These are phyloP conservation scores for Drosophila sp. DNA, from an alignment of 1,140 invertebrate genomes.

Conservation along the genomic window DNA sequence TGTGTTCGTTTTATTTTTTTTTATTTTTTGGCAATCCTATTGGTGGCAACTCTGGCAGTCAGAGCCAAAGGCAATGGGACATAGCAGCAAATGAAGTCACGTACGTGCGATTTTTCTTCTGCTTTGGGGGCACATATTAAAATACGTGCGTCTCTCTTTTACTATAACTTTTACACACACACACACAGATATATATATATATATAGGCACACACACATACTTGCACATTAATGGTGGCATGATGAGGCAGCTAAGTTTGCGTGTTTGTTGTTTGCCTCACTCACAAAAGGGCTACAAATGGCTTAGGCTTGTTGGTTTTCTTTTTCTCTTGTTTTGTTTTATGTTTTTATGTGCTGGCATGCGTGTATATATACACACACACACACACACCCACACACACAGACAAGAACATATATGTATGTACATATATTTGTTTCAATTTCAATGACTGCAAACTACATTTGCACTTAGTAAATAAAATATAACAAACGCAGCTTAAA, in stretches of 20 bases:
- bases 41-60: conserved; percentile 22
- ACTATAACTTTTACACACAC: conserved; percentile 73
- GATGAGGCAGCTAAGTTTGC: conserved; percentile 74
- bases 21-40: conserved; percentile 7
- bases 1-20: not conserved
- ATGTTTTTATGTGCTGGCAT: conserved; percentile 39
- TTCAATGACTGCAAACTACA: conserved; percentile 80
- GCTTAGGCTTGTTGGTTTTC: conserved; percentile 61
- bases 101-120: conserved; percentile 82
- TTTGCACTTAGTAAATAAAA: conserved; percentile 82
- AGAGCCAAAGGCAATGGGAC: conserved; percentile 65
- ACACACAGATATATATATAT: conserved; percentile 14
- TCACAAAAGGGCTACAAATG: conserved; percentile 78
- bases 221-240: conserved; percentile 73
- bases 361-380: conserved; percentile 28
- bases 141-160: conserved; percentile 80
- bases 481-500: conserved; percentile 72
- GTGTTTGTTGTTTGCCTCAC: conserved; percentile 63
- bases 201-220: conserved; percentile 29
- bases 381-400: conserved; percentile 1
- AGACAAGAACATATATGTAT: not conserved
- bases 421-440: conserved; percentile 72
- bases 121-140: conserved; percentile 82
- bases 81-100: conserved; percentile 82
- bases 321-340: conserved; percentile 16